Evolutionary conservation across 2,113 vertebrate genomes (phyloP), one percentile per base, ranked within the genome.

Genomic region (Nibea albiflora): DNA sequence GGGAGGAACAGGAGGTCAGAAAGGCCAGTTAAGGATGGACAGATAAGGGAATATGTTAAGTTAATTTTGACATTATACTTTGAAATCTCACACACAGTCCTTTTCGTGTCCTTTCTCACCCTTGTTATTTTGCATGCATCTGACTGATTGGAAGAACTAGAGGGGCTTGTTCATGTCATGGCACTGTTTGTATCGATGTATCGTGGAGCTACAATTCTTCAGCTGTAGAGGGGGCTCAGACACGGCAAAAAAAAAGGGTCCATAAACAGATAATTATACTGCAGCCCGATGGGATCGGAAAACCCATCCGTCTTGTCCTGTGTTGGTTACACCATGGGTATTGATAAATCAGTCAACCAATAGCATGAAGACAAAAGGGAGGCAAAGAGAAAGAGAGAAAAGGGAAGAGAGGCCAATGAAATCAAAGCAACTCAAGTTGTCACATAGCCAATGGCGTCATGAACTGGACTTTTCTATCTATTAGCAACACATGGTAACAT

Each of bases 401-500:
- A 71, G 70, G 81, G 73, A 39, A 39, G 35, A 76, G 73, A 79
- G 86, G 86, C 85, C 56, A 76, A 78, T 87, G 80, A 86, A 86
- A 84, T 84, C 67, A 90, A 94, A 95, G 95, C 95, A 94, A 95
- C 95, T 94, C 94, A 96, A 95, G 92, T 83, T 94, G 89, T 95
- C 94, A 94, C 31, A 26, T 93, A 95, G 94, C 94, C 96, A 94
- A 95, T 96, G 96, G 96, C 95, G 83, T 92, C 89, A 94, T 96
- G 96, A 97, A 97, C 79, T 75, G 96, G 91, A 94, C 94, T 92
- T 96, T 96, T 98, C 97, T 96, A 96, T 92, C 96, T 97, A 94
- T 93, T 75, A 96, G 96, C 95, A 97, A 98, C 96, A 98, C 96
- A 97, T 96, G 96, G 87, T 95, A 96, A 99, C 97, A 97, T 97